These are phyloP conservation scores for Synanthedon myopaeformis DNA, from an alignment of 2,888 invertebrate genomes.

Conservation along the genomic window DNA sequence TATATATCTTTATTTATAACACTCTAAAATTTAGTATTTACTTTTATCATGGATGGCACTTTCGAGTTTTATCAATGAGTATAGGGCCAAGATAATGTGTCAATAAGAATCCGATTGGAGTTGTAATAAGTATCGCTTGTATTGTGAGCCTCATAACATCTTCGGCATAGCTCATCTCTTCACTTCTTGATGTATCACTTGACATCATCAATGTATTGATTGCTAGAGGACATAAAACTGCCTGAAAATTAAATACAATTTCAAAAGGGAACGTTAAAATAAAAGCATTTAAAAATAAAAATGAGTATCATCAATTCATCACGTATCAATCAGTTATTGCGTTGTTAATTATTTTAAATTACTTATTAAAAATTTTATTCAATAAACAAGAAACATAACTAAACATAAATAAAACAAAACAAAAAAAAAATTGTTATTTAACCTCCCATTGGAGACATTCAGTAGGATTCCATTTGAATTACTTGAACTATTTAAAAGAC, in stretches of 20 bases:
- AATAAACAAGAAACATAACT: too few relatives aligned
- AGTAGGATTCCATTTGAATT: too few relatives aligned
- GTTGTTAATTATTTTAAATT: too few relatives aligned
- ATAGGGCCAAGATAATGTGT: slow-evolving; percentile 41
- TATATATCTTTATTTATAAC: too few relatives aligned
- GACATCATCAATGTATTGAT: slow-evolving; percentile 47
- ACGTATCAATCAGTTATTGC: too few relatives aligned
- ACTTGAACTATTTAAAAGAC: too few relatives aligned
- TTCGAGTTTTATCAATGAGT: slow-evolving; percentile 22
- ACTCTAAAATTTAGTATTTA: slow-evolving; percentile 8
- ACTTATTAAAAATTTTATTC: too few relatives aligned
- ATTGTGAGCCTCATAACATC: slow-evolving; percentile 35
- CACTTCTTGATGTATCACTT: slow-evolving; percentile 13
- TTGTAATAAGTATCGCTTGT: slow-evolving; percentile 49
- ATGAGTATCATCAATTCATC: too few relatives aligned
- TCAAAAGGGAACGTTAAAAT: too few relatives aligned
- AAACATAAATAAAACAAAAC: too few relatives aligned
- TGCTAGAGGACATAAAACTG: slow-evolving; percentile 69
- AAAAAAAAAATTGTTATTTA: too few relatives aligned
- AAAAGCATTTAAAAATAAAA: not conserved
- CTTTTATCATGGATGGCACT: slow-evolving; percentile 1
- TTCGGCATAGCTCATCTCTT: slow-evolving; percentile 35
- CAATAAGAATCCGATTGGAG: slow-evolving; percentile 47
- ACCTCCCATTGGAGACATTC: too few relatives aligned
- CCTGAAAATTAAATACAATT: slow-evolving; percentile 47